phyloP scores from a whole-genome alignment of 2,797 vertebrate species.

The Sorex maritimensis region DNA sequence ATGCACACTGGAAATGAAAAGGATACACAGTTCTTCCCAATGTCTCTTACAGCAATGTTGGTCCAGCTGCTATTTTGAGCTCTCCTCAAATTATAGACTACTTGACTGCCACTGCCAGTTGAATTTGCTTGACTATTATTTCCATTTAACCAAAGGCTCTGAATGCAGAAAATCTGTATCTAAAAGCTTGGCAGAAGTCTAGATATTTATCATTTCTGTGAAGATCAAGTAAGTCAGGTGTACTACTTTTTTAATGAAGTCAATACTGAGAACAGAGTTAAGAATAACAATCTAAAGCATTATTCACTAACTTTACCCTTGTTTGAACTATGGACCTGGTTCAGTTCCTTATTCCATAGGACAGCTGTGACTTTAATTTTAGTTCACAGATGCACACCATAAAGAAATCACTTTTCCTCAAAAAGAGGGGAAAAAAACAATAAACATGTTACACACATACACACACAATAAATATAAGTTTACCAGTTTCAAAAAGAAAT shows the following conservation, averaged over 20 bases:
- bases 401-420: background rate
- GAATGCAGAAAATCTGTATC: conserved; percentile 74
- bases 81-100: conserved; percentile 54
- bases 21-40: background rate
- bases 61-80: conserved; percentile 55
- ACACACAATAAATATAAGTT: background rate
- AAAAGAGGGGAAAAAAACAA: background rate
- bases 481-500: conserved; percentile 1
- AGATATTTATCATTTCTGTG: conserved; percentile 66
- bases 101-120: conserved; percentile 35
- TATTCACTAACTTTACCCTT: conserved; percentile 19
- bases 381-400: background rate
- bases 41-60: conserved; percentile 29
- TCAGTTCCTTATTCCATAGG: background rate
- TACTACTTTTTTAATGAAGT: conserved; percentile 76
- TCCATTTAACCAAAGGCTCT: conserved; percentile 61
- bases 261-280: conserved; percentile 60
- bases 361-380: background rate
- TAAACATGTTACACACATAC: background rate
- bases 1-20: conserved; percentile 66
- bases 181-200: conserved; percentile 62
- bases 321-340: background rate
- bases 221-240: conserved; percentile 59
- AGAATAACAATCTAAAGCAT: conserved; percentile 37
- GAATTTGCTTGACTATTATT: conserved; percentile 71